phyloP scores from a whole-genome alignment of 92 coral and sea anemone genomes.

The Heteractis magnifica region DNA sequence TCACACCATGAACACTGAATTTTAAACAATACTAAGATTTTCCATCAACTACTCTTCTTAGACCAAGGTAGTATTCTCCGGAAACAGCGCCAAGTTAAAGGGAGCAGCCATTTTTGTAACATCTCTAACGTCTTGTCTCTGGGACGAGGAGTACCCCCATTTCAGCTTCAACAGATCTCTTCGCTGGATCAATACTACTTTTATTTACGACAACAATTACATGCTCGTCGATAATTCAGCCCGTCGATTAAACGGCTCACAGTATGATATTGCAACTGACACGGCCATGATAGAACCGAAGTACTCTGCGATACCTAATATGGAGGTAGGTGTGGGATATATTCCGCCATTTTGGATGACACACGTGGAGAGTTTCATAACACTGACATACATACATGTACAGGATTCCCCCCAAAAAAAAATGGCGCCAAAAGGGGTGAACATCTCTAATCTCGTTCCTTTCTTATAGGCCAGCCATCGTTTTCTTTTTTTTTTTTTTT shows the following conservation, averaged over 20 bases:
- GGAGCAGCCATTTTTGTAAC: conserved; percentile 87
- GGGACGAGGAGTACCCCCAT: conserved; percentile 71
- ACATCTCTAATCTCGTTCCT: no score
- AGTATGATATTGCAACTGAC: conserved; percentile 82
- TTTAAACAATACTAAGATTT: no score
- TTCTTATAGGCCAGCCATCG: no score
- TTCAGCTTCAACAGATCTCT: conserved; percentile 62
- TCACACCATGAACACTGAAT: no score
- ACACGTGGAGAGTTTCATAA: no score
- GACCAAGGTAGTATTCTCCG: conserved; percentile 72
- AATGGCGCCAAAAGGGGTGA: no score
- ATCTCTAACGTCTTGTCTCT: conserved; percentile 72
- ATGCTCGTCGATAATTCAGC: conserved; percentile 32
- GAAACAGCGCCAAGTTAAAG: conserved; percentile 79
- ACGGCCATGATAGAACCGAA: conserved; percentile 39
- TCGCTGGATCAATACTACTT: conserved; percentile 70
- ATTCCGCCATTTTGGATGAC: no score
- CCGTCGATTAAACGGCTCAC: conserved; percentile 40
- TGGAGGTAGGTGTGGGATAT: not conserved
- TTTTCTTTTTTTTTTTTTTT: no score
- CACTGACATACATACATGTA: no score
- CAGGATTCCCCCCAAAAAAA: no score
- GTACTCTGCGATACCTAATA: not conserved
- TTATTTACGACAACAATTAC: conserved; percentile 67
- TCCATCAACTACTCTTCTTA: conserved; percentile 8